These are phyloP conservation scores for Peromyscus attwateri DNA, from an alignment of 2,797 vertebrate species.

Conservation along the genomic window DNA sequence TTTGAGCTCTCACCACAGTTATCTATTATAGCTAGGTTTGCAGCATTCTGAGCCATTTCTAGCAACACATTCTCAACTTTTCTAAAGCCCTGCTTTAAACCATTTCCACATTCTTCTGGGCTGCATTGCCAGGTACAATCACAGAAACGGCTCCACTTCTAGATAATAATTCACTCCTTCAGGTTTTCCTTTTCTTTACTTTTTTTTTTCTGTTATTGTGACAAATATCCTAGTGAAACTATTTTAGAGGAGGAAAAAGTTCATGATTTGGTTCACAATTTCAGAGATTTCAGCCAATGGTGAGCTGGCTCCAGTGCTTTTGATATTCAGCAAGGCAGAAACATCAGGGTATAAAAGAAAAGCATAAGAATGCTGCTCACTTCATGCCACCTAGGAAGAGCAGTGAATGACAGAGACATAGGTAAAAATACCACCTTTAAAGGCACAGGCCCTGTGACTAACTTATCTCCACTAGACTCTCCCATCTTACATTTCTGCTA, in stretches of 20 bases:
- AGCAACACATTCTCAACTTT: too few species aligned
- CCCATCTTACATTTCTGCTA: neutral
- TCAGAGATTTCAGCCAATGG: neutral
- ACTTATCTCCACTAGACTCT: neutral
- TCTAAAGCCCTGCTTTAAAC: neutral
- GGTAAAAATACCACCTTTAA: neutral
- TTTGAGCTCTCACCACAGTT: too few species aligned
- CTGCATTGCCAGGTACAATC: neutral
- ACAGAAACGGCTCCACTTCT: neutral
- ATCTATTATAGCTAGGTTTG: neutral
- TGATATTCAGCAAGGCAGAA: neutral
- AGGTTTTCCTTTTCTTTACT: neutral
- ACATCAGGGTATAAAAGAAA: neutral
- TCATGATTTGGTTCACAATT: neutral
- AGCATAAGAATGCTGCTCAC: neutral
- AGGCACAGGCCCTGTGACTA: too few species aligned
- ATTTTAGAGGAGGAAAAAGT: neutral
- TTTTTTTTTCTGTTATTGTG: neutral
- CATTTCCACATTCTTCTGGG: neutral
- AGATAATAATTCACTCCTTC: neutral
- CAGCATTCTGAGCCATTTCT: neutral
- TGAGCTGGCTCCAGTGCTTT: neutral
- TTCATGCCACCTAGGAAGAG: neutral
- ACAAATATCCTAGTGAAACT: neutral
- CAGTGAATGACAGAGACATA: neutral